Conservation (phyloP, 1,140 invertebrate genomes). For the Mamestra configurata region DNA sequence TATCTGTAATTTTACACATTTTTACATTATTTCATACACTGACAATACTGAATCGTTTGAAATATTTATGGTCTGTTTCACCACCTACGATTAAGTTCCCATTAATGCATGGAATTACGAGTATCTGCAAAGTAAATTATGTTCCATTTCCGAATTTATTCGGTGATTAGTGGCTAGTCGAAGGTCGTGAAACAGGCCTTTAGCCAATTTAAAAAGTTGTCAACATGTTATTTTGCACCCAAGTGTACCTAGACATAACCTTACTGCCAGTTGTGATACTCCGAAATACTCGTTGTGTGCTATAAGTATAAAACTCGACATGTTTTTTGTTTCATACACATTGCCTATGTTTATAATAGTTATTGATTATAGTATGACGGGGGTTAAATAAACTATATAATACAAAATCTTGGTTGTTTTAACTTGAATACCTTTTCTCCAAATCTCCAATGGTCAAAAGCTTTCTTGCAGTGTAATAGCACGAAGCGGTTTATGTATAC, state of each 20-base stretch:
- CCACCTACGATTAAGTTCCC: no score
- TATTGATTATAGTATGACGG: slow-evolving; percentile 43
- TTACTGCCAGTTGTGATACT: slow-evolving; percentile 37
- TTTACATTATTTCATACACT: slow-evolving; percentile 2
- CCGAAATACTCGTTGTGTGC: slow-evolving; percentile 26
- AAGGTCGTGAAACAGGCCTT: no score
- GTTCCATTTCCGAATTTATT: no score
- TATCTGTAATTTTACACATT: slow-evolving; percentile 2
- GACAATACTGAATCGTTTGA: neutral
- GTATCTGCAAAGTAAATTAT: no score
- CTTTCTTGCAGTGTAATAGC: no score
- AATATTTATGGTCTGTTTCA: no score
- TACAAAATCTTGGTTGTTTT: neutral
- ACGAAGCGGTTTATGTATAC: no score
- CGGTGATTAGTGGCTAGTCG: no score
- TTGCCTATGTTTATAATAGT: slow-evolving; percentile 9
- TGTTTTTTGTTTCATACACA: slow-evolving; percentile 3
- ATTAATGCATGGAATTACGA: no score
- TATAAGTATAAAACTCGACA: neutral
- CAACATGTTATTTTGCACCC: neutral
- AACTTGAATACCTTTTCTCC: neutral
- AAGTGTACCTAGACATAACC: slow-evolving; percentile 1
- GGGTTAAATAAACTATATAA: slow-evolving; percentile 44
- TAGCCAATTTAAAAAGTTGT: neutral
- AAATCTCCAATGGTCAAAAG: neutral